Evolutionary conservation across 2,888 invertebrate genomes (phyloP).

Genomic region (Yponomeuta malinellus): DNA sequence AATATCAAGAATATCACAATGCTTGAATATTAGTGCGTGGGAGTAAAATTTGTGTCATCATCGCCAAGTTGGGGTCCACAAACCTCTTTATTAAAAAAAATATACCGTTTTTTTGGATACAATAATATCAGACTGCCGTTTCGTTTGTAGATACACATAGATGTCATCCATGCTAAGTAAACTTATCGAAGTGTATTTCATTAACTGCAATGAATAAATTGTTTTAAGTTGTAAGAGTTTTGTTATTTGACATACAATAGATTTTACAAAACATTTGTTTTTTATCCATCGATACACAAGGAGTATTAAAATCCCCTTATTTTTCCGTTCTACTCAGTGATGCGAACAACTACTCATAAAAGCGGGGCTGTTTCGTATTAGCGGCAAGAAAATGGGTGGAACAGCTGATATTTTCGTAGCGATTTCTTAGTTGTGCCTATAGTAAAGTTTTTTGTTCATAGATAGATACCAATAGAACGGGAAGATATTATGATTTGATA

Average conservation of each 20-base stretch:
- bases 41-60: neutral
- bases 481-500: too few species aligned
- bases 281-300: too few species aligned
- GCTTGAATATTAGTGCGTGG: neutral
- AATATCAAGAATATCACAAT: neutral
- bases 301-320: too few species aligned
- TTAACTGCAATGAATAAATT: slow-evolving; percentile 2
- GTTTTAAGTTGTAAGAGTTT: neutral
- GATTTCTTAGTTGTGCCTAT: too few species aligned
- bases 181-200: neutral
- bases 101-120: neutral
- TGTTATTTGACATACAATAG: neutral
- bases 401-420: too few species aligned
- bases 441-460: too few species aligned
- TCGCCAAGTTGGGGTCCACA: neutral
- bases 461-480: too few species aligned
- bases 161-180: neutral
- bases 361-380: too few species aligned
- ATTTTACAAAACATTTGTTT: too few species aligned
- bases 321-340: too few species aligned
- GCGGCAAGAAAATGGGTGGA: too few species aligned
- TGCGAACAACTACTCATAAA: too few species aligned
- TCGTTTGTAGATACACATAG: neutral
- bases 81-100: neutral
- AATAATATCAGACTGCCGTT: neutral